Evolutionary conservation across 2,113 vertebrate species (phyloP).

Genomic region (Nipponia nippon): DNA sequence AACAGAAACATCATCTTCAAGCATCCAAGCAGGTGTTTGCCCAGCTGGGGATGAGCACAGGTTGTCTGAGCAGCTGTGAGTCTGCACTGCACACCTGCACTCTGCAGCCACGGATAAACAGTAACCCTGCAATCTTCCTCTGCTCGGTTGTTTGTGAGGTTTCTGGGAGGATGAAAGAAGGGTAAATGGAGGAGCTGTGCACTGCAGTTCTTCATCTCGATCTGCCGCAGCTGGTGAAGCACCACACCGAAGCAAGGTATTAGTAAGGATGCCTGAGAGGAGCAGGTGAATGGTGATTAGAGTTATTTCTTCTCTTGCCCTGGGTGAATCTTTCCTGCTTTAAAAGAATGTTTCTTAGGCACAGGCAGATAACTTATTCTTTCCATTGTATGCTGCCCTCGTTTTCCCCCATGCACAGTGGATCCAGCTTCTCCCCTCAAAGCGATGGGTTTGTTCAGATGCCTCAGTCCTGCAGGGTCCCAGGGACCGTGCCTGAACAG

Average conservation of each 20-base stretch:
- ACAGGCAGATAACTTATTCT: not conserved
- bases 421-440: not conserved
- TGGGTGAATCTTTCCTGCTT: not conserved
- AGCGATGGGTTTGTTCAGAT: not conserved
- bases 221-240: constrained; percentile 34
- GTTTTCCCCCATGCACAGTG: not conserved
- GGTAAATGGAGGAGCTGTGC: constrained; percentile 1
- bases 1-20: not conserved
- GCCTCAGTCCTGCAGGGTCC: accelerated
- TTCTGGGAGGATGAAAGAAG: constrained; percentile 17
- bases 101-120: not conserved
- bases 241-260: not conserved
- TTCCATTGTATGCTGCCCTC: not conserved
- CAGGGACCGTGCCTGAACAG: accelerated
- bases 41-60: constrained; percentile 42
- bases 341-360: not conserved
- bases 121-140: not conserved
- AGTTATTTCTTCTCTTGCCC: constrained; percentile 17
- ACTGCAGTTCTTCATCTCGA: not conserved
- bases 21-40: constrained; percentile 12
- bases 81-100: not conserved
- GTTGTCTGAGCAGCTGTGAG: constrained; percentile 32
- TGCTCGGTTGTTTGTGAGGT: not conserved
- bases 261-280: constrained; percentile 15
- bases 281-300: constrained; percentile 1